Percentiles rank a stretch among this genome's conserved stretches.
Evolutionary conservation across 2,113 vertebrate species (phyloP).

Genomic region (Tupaia chinensis): DNA sequence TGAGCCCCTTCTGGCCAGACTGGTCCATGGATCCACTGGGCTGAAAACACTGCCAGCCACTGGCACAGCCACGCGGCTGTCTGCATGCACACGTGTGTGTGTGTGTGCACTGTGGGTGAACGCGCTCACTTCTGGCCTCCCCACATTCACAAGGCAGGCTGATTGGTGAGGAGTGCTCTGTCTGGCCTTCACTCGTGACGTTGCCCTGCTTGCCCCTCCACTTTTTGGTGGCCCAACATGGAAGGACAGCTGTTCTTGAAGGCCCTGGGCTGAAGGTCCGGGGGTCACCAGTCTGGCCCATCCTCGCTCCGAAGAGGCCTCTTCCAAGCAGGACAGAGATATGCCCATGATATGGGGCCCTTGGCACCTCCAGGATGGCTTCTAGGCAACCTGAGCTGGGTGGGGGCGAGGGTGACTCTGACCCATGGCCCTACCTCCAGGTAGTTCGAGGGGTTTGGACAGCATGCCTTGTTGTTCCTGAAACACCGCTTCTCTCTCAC

Average conservation of each 20-base stretch:
- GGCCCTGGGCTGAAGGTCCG: neutral
- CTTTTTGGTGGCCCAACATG: too few species aligned
- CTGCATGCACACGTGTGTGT: accelerated
- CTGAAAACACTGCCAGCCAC: neutral
- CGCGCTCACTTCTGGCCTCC: accelerated
- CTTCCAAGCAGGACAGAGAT: neutral
- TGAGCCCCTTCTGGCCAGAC: neutral
- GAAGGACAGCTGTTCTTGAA: neutral
- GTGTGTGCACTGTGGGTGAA: accelerated
- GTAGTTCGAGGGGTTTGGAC: neutral
- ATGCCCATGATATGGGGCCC: neutral
- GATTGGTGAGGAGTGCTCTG: accelerated
- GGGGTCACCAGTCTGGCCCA: accelerated
- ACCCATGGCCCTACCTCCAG: neutral
- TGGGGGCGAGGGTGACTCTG: too few species aligned
- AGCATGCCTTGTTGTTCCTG: neutral
- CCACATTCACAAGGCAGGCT: accelerated
- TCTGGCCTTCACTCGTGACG: neutral
- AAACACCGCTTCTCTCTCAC: too few species aligned
- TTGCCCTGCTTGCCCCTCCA: accelerated
- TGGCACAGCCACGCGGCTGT: too few species aligned
- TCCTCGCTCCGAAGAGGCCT: accelerated
- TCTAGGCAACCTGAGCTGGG: neutral
- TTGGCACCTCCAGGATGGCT: too few species aligned
- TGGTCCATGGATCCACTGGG: neutral